Evolutionary conservation across 2,888 invertebrate genomes (phyloP).

Genomic region (Octonoba sinensis): DNA sequence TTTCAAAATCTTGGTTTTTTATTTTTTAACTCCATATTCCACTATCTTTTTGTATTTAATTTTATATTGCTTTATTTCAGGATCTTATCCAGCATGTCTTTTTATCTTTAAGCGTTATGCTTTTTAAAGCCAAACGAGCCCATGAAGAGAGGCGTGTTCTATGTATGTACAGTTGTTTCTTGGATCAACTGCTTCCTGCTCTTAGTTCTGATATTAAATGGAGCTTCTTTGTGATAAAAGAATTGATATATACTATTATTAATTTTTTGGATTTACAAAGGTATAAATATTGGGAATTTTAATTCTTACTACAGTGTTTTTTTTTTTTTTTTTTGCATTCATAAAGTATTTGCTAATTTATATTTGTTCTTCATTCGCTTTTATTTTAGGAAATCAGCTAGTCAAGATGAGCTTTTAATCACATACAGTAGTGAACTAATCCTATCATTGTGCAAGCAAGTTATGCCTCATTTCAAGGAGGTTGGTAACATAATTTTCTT

Average conservation of each 20-base stretch:
- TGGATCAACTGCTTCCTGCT: slow-evolving; percentile 24
- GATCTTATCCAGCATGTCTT: slow-evolving; percentile 47
- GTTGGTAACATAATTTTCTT: slow-evolving; percentile 12
- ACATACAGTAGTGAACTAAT: slow-evolving; percentile 32
- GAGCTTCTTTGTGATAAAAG: slow-evolving; percentile 45
- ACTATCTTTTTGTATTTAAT: background rate
- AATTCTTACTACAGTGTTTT: background rate
- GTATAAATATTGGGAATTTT: slow-evolving; percentile 19
- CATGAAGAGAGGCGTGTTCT: slow-evolving; percentile 42
- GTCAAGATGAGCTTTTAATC: slow-evolving; percentile 11
- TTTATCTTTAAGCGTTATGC: slow-evolving; percentile 26
- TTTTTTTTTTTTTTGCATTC: background rate
- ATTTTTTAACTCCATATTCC: background rate
- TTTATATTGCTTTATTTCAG: slow-evolving; percentile 11
- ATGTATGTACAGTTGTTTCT: slow-evolving; percentile 45
- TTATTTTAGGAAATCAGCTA: background rate
- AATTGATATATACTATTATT: slow-evolving; percentile 39
- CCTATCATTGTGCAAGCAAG: slow-evolving; percentile 21
- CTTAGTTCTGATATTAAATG: slow-evolving; percentile 20
- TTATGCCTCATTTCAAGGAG: slow-evolving; percentile 32
- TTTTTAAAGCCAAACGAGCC: slow-evolving; percentile 31
- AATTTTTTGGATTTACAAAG: slow-evolving; percentile 37
- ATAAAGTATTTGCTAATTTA: background rate
- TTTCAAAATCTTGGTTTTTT: background rate
- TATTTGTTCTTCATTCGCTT: background rate